Base-by-base conservation (phyloP, 2,888 invertebrate species). In the Microctonus brassicae region DNA sequence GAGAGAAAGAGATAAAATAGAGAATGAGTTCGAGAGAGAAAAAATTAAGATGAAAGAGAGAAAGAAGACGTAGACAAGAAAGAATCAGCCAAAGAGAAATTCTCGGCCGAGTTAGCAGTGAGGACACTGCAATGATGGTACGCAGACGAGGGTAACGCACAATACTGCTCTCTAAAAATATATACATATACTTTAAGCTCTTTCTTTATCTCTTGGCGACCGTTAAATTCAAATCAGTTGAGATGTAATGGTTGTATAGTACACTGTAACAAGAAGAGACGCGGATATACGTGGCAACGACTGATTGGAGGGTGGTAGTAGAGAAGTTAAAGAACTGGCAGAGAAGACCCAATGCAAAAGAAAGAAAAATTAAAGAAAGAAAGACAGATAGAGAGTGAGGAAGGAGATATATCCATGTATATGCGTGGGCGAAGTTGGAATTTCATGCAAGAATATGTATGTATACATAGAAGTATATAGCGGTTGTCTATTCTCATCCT, bases 141-240 rank as follows among this genome's bases (percentile, higher is more conserved):
- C 42, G 36, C 47, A 47, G 17, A 5, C 29, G 7, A 11, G 33
- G 29, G 42, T 64, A 70, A 79, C 78, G 79, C 76, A 81, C 81
- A 81, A 81, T 81, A 78, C 77, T 20, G 33, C 67, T 75, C 73
- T 58, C 10, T 7, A 13, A 6, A n/a, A 4, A 34, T 58, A 26
- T 34, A 33, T 55, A 1, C 24, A 17, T 47, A 17, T 20, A 17
- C 17, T 47, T 7, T 47, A 17, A 17, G n/a, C 7, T 17, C 17
- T 17, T 55, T 55, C 55, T 26, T 24, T 55, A 33, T 58, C 58
- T 34, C 70, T 73, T 75, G 77, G 76, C 79, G 77, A 79, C 80
- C 82, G 82, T 83, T 82, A 83, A 83, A 83, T 83, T 83, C 79
- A 83, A 83, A 83, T 83, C 80, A 80, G 78, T 78, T 70, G 77